Evolutionary conservation across 2,797 vertebrate species (phyloP).

Genomic region (Falco peregrinus): DNA sequence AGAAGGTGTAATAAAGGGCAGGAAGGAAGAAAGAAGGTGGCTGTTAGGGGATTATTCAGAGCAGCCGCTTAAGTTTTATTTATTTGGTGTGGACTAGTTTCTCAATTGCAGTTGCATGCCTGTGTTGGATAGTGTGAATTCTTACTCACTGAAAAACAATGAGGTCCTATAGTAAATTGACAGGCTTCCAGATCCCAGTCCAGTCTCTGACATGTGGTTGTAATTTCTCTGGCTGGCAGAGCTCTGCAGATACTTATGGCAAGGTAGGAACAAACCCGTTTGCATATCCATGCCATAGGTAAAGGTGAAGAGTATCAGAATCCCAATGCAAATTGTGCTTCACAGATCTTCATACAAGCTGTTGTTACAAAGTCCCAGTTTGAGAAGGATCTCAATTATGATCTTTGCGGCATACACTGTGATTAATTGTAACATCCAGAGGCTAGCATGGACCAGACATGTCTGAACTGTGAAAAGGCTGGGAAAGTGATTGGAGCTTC

Average conservation of each 20-base stretch:
- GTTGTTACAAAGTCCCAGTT: neutral
- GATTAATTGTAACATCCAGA: neutral
- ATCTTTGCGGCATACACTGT: neutral
- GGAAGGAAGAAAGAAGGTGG: neutral
- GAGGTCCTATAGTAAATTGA: neutral
- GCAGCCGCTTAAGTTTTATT: neutral
- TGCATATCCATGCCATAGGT: neutral
- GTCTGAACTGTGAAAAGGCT: neutral
- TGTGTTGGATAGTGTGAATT: neutral
- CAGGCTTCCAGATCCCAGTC: neutral
- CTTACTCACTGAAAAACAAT: neutral
- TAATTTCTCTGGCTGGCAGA: neutral
- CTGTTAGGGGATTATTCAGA: neutral
- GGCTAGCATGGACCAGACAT: neutral
- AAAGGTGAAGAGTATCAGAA: neutral
- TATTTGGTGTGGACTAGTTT: neutral
- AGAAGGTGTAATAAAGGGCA: neutral
- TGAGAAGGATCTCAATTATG: neutral
- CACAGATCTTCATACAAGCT: neutral
- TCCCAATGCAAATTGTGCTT: neutral
- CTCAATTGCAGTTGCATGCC: neutral
- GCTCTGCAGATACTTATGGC: neutral
- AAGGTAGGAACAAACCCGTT: neutral
- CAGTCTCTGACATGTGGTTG: accelerated
- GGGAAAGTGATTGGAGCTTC: constrained; percentile 1